These are phyloP conservation scores for Actinopyga echinites DNA, from an alignment of 53 echinoderm and acorn worm genomes.

Conservation along the genomic window DNA sequence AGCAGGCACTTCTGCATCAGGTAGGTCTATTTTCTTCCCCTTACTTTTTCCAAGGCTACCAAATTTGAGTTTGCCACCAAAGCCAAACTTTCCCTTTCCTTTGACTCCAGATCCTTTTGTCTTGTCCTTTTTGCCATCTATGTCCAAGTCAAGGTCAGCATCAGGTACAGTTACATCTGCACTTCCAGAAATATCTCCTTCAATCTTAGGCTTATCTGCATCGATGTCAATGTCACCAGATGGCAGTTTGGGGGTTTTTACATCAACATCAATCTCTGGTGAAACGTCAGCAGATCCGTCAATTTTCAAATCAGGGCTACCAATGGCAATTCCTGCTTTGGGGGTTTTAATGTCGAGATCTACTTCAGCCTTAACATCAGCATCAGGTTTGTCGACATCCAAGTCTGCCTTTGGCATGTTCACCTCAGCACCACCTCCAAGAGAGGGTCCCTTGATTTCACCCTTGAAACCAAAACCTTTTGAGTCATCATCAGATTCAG, in stretches of 20 bases:
- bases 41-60: constrained; percentile 30
- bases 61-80: constrained; percentile 60
- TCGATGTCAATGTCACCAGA: constrained; percentile 4
- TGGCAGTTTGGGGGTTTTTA: constrained; percentile 14
- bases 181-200: constrained; percentile 20
- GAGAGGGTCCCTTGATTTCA: constrained; percentile 61
- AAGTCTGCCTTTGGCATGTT: constrained; percentile 58
- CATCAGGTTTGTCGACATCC: constrained; percentile 48
- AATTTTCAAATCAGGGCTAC: constrained; percentile 52
- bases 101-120: constrained; percentile 26
- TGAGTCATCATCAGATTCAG: constrained; percentile 46
- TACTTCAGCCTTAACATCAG: constrained; percentile 36
- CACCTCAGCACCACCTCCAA: constrained; percentile 55
- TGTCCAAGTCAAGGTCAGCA: constrained; percentile 22
- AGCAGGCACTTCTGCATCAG: constrained; percentile 37
- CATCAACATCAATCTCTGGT: constrained; percentile 56
- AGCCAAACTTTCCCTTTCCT: constrained; percentile 46
- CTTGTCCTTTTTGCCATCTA: constrained; percentile 33
- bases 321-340: constrained; percentile 21
- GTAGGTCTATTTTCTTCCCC: constrained; percentile 41
- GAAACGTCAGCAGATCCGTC: not conserved
- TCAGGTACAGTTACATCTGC: constrained; percentile 34
- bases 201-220: constrained; percentile 52
- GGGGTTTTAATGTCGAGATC: constrained; percentile 40
- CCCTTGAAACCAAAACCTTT: constrained; percentile 50